These are phyloP conservation scores for Hestina assimilis DNA, from an alignment of 1,140 invertebrate species.

Conservation along the genomic window DNA sequence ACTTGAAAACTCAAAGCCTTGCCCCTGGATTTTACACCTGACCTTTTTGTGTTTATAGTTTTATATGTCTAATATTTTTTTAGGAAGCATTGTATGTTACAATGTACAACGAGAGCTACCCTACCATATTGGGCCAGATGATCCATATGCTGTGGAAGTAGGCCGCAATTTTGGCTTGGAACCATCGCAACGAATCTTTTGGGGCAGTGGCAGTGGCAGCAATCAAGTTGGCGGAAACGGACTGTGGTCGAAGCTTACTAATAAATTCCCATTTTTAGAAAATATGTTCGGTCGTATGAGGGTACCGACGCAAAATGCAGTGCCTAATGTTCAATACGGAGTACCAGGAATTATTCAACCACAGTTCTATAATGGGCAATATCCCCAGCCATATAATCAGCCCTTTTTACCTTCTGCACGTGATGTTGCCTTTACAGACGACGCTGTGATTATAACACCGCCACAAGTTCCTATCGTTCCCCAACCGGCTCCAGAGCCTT, in stretches of 20 bases:
- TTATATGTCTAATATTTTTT: constrained; percentile 23
- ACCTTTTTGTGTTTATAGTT: too few species aligned
- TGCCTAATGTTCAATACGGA: constrained; percentile 33
- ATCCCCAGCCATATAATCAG: constrained; percentile 30
- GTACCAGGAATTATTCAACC: constrained; percentile 29
- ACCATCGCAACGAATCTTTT: constrained; percentile 62
- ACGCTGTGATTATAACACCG: constrained; percentile 65
- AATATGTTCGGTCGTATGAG: constrained; percentile 68
- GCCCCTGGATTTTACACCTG: too few species aligned
- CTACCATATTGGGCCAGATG: constrained; percentile 52
- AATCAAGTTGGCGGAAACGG: constrained; percentile 70
- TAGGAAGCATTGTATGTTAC: constrained; percentile 54
- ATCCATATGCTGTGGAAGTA: constrained; percentile 45
- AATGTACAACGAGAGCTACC: constrained; percentile 52
- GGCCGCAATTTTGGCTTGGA: constrained; percentile 42
- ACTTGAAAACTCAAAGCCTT: too few species aligned
- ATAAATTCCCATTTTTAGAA: constrained; percentile 64
- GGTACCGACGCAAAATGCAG: constrained; percentile 47
- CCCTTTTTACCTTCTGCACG: constrained; percentile 42
- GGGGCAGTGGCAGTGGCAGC: constrained; percentile 51
- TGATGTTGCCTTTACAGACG: constrained; percentile 65
- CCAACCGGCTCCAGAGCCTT: constrained; percentile 26
- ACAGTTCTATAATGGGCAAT: constrained; percentile 34
- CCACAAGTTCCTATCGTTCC: constrained; percentile 52
- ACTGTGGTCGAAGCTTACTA: constrained; percentile 59